These are phyloP conservation scores for Cyanoramphus novaezelandiae DNA, from an alignment of 2,113 vertebrate genomes.

Conservation along the genomic window DNA sequence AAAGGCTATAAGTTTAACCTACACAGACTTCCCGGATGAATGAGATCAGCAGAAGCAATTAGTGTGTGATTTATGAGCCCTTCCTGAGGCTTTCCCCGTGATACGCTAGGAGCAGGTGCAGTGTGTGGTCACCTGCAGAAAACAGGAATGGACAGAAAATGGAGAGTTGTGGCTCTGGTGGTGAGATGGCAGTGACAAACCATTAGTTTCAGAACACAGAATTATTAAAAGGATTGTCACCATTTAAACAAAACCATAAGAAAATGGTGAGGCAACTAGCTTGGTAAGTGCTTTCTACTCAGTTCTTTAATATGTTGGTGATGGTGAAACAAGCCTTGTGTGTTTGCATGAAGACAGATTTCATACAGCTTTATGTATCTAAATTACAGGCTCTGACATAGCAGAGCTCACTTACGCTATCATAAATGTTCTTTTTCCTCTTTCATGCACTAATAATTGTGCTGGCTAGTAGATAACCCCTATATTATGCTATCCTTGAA, in stretches of 20 bases:
- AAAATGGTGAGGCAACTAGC: background rate
- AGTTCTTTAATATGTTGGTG: background rate
- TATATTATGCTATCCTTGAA: background rate
- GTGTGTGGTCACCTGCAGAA: background rate
- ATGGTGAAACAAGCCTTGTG: fast-evolving
- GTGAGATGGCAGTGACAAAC: background rate
- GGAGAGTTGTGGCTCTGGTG: background rate
- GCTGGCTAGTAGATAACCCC: background rate
- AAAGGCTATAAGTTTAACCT: background rate
- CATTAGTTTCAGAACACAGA: background rate
- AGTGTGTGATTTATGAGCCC: background rate
- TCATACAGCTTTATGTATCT: background rate
- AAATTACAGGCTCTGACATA: background rate
- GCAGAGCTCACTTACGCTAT: fast-evolving
- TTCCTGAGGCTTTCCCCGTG: background rate
- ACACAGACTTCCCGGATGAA: fast-evolving
- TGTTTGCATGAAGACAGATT: background rate
- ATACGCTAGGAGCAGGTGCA: background rate
- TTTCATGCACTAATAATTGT: background rate
- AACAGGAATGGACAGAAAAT: background rate
- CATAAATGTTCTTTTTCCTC: background rate
- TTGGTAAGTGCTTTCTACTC: background rate
- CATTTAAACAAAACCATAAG: background rate
- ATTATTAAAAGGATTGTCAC: background rate
- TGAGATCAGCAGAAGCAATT: background rate